Evolutionary conservation across 53 echinoderm and acorn worm genomes (phyloP).

Genomic region (Patiria pectinifera): DNA sequence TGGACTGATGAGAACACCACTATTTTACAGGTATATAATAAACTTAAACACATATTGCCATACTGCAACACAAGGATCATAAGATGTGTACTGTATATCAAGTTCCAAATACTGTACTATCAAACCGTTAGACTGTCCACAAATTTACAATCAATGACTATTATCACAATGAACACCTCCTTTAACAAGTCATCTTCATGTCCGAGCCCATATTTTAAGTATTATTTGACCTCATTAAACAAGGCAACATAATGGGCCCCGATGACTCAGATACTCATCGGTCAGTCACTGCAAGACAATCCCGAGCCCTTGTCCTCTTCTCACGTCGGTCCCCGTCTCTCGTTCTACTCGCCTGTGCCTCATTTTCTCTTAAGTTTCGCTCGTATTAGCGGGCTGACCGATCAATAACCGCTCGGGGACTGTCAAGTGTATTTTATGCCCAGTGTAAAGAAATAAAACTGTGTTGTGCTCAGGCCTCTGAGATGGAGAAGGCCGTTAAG

Average conservation of each 20-base stretch:
- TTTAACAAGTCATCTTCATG: neutral
- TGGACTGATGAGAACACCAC: too few species aligned
- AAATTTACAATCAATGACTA: neutral
- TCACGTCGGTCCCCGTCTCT: neutral
- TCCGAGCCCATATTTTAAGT: conserved; percentile 1
- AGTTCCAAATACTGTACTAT: too few species aligned
- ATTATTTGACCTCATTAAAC: conserved; percentile 40
- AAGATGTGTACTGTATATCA: too few species aligned
- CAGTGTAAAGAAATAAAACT: conserved; percentile 46
- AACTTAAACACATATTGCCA: too few species aligned
- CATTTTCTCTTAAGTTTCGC: conserved; percentile 38
- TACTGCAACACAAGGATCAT: too few species aligned
- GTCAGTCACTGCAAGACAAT: conserved; percentile 66
- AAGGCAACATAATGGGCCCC: neutral
- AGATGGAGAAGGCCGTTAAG: conserved; percentile 40
- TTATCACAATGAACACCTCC: neutral
- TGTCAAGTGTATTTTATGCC: conserved; percentile 63
- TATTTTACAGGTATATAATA: too few species aligned
- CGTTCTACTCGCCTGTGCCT: conserved; percentile 14
- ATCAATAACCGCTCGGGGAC: conserved; percentile 59
- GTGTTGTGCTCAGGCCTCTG: conserved; percentile 50
- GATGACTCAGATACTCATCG: conserved; percentile 55
- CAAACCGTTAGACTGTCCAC: too few species aligned
- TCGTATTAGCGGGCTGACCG: conserved; percentile 40
- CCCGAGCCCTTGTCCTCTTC: conserved; percentile 35